Percentiles rank a stretch among this genome's conserved stretches.
phyloP scores from a whole-genome alignment of 1,140 invertebrate species.

The Drosophila athabasca region DNA sequence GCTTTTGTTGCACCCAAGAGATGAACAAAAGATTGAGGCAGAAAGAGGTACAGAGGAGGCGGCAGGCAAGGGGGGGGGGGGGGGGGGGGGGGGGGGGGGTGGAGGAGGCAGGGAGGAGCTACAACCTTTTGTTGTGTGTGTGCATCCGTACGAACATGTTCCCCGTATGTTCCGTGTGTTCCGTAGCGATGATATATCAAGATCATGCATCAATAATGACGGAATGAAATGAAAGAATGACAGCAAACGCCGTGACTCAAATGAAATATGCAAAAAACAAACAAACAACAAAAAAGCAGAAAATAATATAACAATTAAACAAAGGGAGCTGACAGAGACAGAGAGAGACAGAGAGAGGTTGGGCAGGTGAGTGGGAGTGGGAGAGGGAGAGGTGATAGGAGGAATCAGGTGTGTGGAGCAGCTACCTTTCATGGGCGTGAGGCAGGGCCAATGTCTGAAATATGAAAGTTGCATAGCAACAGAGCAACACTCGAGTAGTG shows the following conservation, averaged over 20 bases:
- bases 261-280: slow-evolving; percentile 44
- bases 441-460: too few relatives aligned
- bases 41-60: neutral
- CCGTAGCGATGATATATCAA: slow-evolving; percentile 54
- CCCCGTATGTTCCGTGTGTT: slow-evolving; percentile 32
- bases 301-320: slow-evolving; percentile 28
- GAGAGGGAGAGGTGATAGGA: too few relatives aligned
- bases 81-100: too few relatives aligned
- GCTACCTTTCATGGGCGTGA: too few relatives aligned
- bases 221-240: slow-evolving; percentile 33
- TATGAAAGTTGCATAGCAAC: too few relatives aligned
- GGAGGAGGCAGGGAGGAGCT: slow-evolving; percentile 12
- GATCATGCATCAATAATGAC: slow-evolving; percentile 81
- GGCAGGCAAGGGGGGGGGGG: neutral
- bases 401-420: too few relatives aligned
- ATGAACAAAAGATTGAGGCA: slow-evolving; percentile 5
- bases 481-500: too few relatives aligned
- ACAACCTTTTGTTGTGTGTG: slow-evolving; percentile 45
- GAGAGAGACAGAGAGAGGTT: neutral
- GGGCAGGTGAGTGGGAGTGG: neutral
- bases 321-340: slow-evolving; percentile 12
- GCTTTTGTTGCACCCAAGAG: slow-evolving; percentile 37
- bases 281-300: neutral
- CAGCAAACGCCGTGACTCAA: slow-evolving; percentile 57
- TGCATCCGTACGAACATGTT: too few relatives aligned